Conservation (phyloP, 1,140 invertebrate genomes). For the Hydropsyche tenuis region DNA sequence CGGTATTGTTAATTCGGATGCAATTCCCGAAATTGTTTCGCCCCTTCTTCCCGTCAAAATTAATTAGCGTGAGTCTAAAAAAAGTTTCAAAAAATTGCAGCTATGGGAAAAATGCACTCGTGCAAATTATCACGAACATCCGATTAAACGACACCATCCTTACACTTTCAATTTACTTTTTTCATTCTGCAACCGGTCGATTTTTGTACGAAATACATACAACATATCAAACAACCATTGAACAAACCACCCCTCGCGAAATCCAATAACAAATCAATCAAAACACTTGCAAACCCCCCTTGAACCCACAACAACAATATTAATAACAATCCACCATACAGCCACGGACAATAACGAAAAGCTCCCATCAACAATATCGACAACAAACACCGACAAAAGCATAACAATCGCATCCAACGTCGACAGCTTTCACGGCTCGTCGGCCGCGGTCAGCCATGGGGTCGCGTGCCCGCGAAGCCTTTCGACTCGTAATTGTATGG, state of each 20-base stretch:
- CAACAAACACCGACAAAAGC: no score
- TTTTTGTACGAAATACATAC: no score
- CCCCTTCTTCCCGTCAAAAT: slow-evolving; percentile 16
- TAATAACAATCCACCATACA: not conserved
- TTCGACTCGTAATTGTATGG: not conserved
- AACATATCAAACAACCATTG: no score
- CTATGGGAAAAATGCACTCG: slow-evolving; percentile 14
- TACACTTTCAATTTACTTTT: not conserved
- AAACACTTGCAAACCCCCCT: no score
- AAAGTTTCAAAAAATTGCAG: not conserved
- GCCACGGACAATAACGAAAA: no score
- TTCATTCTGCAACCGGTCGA: not conserved
- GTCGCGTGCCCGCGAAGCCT: slow-evolving; percentile 48
- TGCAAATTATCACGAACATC: not conserved
- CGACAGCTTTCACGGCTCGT: slow-evolving; percentile 46
- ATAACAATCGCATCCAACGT: no score
- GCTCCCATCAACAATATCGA: no score
- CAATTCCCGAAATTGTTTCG: no score
- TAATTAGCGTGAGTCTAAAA: not conserved
- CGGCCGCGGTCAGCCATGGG: slow-evolving; percentile 31
- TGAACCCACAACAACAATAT: no score
- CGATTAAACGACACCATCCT: not conserved
- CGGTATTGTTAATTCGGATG: no score
- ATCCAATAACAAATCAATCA: no score
- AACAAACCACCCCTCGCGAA: no score